A percentile compares a stretch with the other conserved stretches of the same genome.
These are phyloP conservation scores for Triplophysa dalaica DNA, from an alignment of 2,113 vertebrate genomes.

Conservation along the genomic window DNA sequence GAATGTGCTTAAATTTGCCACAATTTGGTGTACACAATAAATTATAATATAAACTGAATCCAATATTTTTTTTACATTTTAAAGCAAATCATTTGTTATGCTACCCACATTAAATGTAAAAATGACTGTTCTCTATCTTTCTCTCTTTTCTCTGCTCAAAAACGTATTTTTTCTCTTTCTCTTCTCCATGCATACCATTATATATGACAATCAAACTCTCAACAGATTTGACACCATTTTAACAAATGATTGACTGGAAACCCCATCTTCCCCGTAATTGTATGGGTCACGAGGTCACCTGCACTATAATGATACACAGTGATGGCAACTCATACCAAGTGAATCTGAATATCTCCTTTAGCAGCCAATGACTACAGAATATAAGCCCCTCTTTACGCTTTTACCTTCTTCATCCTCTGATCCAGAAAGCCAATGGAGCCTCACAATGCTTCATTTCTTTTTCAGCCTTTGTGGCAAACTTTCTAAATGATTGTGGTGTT, in stretches of 20 bases:
- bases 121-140: background rate
- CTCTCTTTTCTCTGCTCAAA: conserved; percentile 5
- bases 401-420: conserved; percentile 26
- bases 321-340: background rate
- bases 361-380: conserved; percentile 12
- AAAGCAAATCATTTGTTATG: too few relatives aligned
- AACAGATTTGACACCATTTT: conserved; percentile 22
- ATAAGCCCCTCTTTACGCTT: conserved; percentile 17
- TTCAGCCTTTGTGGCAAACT: conserved; percentile 36
- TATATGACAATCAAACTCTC: conserved; percentile 9
- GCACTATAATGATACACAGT: conserved; percentile 19
- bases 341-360: background rate
- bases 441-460: conserved; percentile 35
- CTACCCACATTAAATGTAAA: too few relatives aligned
- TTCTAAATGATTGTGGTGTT: conserved; percentile 45
- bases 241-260: background rate
- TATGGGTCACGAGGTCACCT: background rate
- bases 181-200: background rate
- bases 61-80: too few relatives aligned
- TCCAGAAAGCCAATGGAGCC: conserved; percentile 41
- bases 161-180: conserved; percentile 5
- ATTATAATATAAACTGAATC: too few relatives aligned
- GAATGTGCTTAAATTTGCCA: too few relatives aligned
- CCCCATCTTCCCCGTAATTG: conserved; percentile 12
- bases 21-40: too few relatives aligned